Evolutionary conservation across 1,140 invertebrate genomes (phyloP).

Genomic region (Trichonephila clavata): DNA sequence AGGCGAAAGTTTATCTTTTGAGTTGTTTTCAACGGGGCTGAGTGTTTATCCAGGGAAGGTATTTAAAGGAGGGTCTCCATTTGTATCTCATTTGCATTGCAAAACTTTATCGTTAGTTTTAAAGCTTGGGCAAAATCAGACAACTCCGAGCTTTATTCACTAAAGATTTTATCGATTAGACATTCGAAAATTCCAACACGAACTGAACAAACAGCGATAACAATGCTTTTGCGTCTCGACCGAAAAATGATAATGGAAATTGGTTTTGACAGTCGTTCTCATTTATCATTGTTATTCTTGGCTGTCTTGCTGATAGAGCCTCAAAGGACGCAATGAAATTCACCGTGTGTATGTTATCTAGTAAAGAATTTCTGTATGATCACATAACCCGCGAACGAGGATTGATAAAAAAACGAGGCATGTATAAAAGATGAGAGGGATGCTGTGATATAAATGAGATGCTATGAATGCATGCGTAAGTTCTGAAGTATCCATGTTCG

Average conservation of each 20-base stretch:
- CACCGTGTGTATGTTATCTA: background rate
- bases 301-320: background rate
- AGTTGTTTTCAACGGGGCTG: background rate
- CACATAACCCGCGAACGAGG: background rate
- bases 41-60: background rate
- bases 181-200: slow-evolving; percentile 24
- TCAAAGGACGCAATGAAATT: background rate
- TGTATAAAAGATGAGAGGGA: background rate
- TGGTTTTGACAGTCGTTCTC: slow-evolving; percentile 58
- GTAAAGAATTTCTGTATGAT: background rate
- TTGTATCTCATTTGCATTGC: slow-evolving; percentile 22
- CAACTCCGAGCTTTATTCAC: background rate
- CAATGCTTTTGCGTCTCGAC: slow-evolving; percentile 40
- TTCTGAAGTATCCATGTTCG: background rate
- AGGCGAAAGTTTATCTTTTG: background rate
- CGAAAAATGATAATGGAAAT: slow-evolving; percentile 56
- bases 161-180: slow-evolving; percentile 45
- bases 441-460: background rate
- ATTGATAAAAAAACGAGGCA: background rate
- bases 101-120: slow-evolving; percentile 28
- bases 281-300: slow-evolving; percentile 35
- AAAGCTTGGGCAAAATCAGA: background rate
- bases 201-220: slow-evolving; percentile 47
- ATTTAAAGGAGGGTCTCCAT: slow-evolving; percentile 5
- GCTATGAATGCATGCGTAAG: background rate